Evolutionary conservation across 2,888 invertebrate genomes (phyloP).

Genomic region (Euclidia mi): DNA sequence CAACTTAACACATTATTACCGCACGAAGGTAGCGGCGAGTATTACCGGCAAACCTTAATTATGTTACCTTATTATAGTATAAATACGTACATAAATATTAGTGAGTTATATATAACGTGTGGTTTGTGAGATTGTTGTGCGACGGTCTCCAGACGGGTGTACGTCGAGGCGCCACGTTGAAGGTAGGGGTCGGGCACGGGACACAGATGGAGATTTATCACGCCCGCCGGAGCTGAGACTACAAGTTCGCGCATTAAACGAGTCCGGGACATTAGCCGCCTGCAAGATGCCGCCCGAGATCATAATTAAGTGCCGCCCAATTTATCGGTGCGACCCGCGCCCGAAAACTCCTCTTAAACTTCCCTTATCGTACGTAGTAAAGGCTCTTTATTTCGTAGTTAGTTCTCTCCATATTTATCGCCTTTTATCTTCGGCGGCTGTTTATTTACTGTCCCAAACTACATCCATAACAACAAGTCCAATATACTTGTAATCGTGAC

Average conservation of each 20-base stretch:
- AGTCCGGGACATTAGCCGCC: slow-evolving; percentile 89
- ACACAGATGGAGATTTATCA: slow-evolving; percentile 88
- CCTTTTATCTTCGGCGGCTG: slow-evolving; percentile 74
- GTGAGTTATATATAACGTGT: slow-evolving; percentile 24
- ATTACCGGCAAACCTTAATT: slow-evolving; percentile 11
- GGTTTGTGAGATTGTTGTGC: slow-evolving; percentile 12
- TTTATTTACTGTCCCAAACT: slow-evolving; percentile 52
- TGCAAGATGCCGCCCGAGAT: slow-evolving; percentile 90
- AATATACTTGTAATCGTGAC: slow-evolving; percentile 3
- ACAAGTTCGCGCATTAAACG: slow-evolving; percentile 90
- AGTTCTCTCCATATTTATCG: slow-evolving; percentile 81
- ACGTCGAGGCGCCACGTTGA: slow-evolving; percentile 48
- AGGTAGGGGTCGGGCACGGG: slow-evolving; percentile 68
- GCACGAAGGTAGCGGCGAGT: slow-evolving; percentile 3
- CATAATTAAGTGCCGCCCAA: slow-evolving; percentile 90
- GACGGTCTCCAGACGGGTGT: slow-evolving; percentile 51
- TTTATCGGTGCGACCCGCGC: slow-evolving; percentile 89
- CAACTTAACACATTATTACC: slow-evolving; percentile 12
- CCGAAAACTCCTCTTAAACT: slow-evolving; percentile 87
- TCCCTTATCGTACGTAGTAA: slow-evolving; percentile 88
- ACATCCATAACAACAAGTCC: slow-evolving; percentile 3
- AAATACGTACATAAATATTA: slow-evolving; percentile 10
- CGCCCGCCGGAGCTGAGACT: slow-evolving; percentile 86
- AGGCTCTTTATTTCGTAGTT: slow-evolving; percentile 89
- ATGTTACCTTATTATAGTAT: slow-evolving; percentile 7